Evolutionary conservation across 2,113 vertebrate species (phyloP).

Genomic region (Leptosomus discolor): DNA sequence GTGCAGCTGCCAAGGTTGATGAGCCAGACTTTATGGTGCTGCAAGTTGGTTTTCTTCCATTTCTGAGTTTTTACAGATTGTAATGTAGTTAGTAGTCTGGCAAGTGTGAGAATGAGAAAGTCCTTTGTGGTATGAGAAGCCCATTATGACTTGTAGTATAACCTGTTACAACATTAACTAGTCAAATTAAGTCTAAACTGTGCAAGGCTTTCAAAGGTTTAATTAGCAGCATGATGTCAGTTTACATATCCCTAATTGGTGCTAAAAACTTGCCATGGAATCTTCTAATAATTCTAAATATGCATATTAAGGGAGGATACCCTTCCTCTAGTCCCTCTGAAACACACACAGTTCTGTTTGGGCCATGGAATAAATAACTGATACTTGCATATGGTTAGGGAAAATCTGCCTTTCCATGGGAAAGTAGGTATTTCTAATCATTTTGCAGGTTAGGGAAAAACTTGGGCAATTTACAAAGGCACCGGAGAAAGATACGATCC

Average conservation of each 20-base stretch:
- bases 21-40: background rate
- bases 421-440: background rate
- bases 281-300: background rate
- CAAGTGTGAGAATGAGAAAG: background rate
- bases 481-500: background rate
- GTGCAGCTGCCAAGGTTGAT: background rate
- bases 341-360: fast-evolving
- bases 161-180: background rate
- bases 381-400: background rate
- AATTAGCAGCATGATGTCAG: background rate
- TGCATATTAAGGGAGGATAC: background rate
- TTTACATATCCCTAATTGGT: background rate
- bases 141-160: background rate
- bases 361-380: background rate
- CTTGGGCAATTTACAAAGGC: background rate
- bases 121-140: background rate
- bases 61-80: background rate
- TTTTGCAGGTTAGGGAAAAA: background rate
- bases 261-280: background rate
- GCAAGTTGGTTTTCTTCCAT: background rate
- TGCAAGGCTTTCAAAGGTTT: background rate
- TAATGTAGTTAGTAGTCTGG: background rate
- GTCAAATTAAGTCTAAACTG: background rate
- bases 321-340: background rate
- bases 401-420: background rate